These are phyloP conservation scores for Takifugu bimaculatus DNA, from an alignment of 2,113 vertebrate species.

Conservation along the genomic window DNA sequence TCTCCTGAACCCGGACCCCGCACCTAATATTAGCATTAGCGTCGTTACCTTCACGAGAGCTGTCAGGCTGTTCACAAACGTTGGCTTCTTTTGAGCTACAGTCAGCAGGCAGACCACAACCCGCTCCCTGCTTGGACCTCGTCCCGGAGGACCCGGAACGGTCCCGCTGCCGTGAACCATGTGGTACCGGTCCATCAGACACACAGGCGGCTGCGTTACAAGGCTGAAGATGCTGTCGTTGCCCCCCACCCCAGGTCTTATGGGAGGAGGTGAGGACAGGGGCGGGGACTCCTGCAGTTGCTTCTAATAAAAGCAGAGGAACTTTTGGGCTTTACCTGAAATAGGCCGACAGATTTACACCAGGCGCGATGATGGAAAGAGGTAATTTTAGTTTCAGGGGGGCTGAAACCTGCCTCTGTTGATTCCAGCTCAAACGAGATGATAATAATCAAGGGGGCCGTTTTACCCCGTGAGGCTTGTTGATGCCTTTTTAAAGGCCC, in stretches of 20 bases:
- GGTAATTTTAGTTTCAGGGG: slow-evolving; percentile 3
- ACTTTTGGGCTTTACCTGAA: slow-evolving; percentile 5
- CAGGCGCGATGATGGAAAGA: background rate
- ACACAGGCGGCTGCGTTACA: background rate
- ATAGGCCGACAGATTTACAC: slow-evolving; percentile 13
- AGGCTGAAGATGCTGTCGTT: background rate
- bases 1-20: slow-evolving; percentile 1
- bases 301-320: slow-evolving; percentile 38
- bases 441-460: no score
- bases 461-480: no score
- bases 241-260: slow-evolving; percentile 19
- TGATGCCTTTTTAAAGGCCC: no score
- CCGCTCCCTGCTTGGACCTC: slow-evolving; percentile 30
- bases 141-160: background rate
- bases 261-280: slow-evolving; percentile 30
- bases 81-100: slow-evolving; percentile 45
- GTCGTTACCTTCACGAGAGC: slow-evolving; percentile 59
- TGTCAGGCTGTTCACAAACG: slow-evolving; percentile 32
- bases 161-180: slow-evolving; percentile 23
- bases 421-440: background rate
- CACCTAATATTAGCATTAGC: slow-evolving; percentile 24
- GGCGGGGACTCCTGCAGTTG: slow-evolving; percentile 29
- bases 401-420: background rate
- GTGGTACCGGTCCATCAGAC: slow-evolving; percentile 37
- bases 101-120: slow-evolving; percentile 36